A percentile compares a stretch with the other conserved stretches of the same genome.
Evolutionary conservation across 2,113 vertebrate genomes (phyloP).

Genomic region (Edolisoma coerulescens): DNA sequence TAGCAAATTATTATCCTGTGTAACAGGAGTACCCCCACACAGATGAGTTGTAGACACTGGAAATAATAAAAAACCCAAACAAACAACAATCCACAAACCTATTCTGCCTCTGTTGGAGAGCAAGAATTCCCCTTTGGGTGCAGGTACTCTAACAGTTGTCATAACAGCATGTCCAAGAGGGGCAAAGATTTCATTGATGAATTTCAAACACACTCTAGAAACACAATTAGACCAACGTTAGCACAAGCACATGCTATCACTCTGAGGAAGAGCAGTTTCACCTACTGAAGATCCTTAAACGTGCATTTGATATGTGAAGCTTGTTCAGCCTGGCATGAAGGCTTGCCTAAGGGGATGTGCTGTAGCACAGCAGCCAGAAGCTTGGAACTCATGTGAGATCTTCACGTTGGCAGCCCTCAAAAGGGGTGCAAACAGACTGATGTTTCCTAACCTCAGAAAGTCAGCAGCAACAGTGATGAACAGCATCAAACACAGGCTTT

Average conservation of each 20-base stretch:
- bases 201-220: background rate
- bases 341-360: background rate
- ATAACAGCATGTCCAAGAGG: background rate
- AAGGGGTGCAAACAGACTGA: background rate
- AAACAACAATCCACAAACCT: background rate
- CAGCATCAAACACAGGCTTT: constrained; percentile 64
- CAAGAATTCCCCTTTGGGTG: background rate
- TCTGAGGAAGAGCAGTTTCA: background rate
- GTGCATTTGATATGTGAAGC: background rate
- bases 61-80: background rate
- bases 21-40: background rate
- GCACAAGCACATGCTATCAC: background rate
- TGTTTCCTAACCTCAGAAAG: constrained; percentile 63
- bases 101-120: background rate
- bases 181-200: background rate
- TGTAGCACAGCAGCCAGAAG: background rate
- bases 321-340: background rate
- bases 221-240: background rate
- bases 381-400: background rate
- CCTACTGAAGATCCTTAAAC: background rate
- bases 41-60: background rate
- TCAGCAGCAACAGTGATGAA: constrained; percentile 43
- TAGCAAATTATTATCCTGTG: background rate
- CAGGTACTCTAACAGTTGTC: background rate
- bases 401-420: background rate